A percentile compares a stretch with the other conserved stretches of the same genome.
Evolutionary conservation across 2,888 invertebrate species (phyloP).

Genomic region (Mystacides longicornis): DNA sequence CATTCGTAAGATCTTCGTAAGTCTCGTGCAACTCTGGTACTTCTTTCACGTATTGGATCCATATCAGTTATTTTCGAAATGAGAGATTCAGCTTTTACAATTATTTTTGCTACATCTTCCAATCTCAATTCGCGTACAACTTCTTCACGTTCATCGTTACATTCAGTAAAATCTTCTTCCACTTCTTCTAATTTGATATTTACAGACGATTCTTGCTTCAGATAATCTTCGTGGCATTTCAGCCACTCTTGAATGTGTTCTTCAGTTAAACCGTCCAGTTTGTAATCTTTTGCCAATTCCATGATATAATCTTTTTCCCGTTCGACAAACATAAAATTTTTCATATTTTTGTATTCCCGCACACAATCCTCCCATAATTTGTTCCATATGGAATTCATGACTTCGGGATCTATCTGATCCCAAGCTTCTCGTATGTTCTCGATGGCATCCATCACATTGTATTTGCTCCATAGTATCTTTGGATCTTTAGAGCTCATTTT

Average conservation of each 20-base stretch:
- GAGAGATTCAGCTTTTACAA: neutral
- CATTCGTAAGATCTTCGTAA: slow-evolving; percentile 5
- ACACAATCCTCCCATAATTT: slow-evolving; percentile 9
- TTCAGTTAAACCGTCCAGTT: neutral
- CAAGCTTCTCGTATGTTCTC: slow-evolving; percentile 17
- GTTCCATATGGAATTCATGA: slow-evolving; percentile 11
- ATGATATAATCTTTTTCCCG: neutral
- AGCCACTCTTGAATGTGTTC: neutral
- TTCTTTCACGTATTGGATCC: slow-evolving; percentile 10
- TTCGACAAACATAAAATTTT: neutral
- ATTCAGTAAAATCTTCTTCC: neutral
- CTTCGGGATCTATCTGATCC: slow-evolving; percentile 5
- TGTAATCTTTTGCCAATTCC: neutral
- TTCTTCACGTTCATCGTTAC: neutral
- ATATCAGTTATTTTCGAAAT: slow-evolving; percentile 3
- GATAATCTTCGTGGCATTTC: neutral
- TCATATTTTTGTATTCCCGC: neutral
- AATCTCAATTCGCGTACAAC: slow-evolving; percentile 4
- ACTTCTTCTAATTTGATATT: neutral
- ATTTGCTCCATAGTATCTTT: slow-evolving; percentile 11
- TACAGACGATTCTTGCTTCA: neutral
- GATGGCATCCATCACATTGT: slow-evolving; percentile 12
- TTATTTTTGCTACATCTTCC: slow-evolving; percentile 3
- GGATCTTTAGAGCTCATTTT: slow-evolving; percentile 2
- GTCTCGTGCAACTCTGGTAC: slow-evolving; percentile 4